Percentiles rank a stretch among this genome's conserved stretches.
phyloP scores from a whole-genome alignment of 2,113 vertebrate species.

The Sminthopsis crassicaudata region DNA sequence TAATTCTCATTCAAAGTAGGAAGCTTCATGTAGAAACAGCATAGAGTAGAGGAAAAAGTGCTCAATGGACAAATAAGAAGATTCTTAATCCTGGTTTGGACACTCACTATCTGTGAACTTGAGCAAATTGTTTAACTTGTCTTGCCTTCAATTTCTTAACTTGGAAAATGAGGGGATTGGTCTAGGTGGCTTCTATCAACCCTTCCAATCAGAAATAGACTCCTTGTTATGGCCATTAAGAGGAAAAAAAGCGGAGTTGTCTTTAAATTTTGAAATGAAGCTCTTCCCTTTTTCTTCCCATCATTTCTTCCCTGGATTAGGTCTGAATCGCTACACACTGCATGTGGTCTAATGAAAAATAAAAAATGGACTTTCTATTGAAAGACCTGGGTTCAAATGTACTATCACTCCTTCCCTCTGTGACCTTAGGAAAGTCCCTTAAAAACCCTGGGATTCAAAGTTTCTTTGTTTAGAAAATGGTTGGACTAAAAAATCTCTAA shows the following conservation, averaged over 20 bases:
- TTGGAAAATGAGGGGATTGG: background rate
- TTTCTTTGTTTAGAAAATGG: background rate
- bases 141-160: background rate
- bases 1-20: background rate
- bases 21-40: background rate
- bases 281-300: background rate
- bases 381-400: background rate
- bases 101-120: background rate
- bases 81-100: background rate
- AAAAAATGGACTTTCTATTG: background rate
- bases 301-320: background rate
- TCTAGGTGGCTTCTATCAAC: background rate
- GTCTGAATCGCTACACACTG: background rate
- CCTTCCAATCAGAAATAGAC: no score
- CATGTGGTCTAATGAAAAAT: background rate
- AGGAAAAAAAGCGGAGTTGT: background rate
- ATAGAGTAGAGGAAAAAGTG: fast-evolving
- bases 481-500: background rate
- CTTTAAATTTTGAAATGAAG: background rate
- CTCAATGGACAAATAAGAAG: background rate
- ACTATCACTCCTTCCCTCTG: background rate
- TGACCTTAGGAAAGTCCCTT: background rate
- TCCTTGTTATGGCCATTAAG: background rate
- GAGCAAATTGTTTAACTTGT: background rate
- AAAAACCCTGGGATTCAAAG: no score